phyloP scores from a whole-genome alignment of 2,113 vertebrate species.

The Thamnaconus septentrionalis region DNA sequence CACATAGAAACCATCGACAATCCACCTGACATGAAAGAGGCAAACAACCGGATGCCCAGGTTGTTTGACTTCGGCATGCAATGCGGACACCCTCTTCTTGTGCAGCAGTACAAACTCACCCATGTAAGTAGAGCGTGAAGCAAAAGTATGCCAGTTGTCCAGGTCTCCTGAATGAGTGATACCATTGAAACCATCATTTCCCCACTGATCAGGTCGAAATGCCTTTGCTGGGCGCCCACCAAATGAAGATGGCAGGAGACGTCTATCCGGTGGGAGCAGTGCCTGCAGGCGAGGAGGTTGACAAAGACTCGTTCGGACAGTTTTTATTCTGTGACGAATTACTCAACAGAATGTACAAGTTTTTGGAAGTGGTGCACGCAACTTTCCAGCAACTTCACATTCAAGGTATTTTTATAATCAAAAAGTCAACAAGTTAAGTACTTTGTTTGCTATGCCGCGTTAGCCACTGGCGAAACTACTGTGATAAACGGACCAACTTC shows the following conservation, averaged over 20 bases:
- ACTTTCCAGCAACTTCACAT: conserved; percentile 77
- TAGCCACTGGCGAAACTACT: too few relatives aligned
- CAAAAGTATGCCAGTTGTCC: too few relatives aligned
- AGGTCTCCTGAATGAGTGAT: too few relatives aligned
- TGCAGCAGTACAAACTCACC: conserved; percentile 72
- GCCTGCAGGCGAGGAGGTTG: not conserved
- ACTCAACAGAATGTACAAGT: conserved; percentile 79
- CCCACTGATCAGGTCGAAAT: conserved; percentile 70
- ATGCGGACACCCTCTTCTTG: conserved; percentile 62
- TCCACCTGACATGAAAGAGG: conserved; percentile 81
- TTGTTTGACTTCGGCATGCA: conserved; percentile 80
- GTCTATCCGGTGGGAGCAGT: not conserved
- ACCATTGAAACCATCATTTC: not conserved
- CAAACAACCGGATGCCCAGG: conserved; percentile 77
- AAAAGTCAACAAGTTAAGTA: too few relatives aligned
- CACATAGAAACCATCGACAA: conserved; percentile 77
- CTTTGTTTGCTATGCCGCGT: too few relatives aligned
- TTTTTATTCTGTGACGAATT: conserved; percentile 72
- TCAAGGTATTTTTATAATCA: conserved; percentile 63
- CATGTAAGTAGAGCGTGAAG: conserved; percentile 71
- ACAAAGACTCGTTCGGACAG: conserved; percentile 44
- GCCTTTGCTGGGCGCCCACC: conserved; percentile 71
- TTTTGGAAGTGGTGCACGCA: conserved; percentile 67
- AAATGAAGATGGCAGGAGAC: conserved; percentile 58
- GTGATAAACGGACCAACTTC: too few relatives aligned